phyloP scores from a whole-genome alignment of 2,797 vertebrate genomes.

The Tiaroga cobitis region DNA sequence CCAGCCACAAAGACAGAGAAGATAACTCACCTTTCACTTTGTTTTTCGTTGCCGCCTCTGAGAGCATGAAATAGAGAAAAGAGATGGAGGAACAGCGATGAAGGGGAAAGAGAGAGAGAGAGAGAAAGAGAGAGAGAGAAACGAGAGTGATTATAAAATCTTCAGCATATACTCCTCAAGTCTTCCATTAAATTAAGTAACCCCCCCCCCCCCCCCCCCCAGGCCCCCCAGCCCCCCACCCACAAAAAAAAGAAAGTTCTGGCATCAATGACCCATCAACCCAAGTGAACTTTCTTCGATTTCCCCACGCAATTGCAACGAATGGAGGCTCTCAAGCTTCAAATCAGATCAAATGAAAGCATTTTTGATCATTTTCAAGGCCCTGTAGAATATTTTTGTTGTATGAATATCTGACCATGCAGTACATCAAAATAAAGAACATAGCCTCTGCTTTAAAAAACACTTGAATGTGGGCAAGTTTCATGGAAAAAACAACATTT shows the following conservation, averaged over 20 bases:
- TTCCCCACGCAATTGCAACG: background rate
- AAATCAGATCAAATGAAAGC: background rate
- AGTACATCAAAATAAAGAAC: background rate
- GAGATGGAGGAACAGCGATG: conserved; percentile 73
- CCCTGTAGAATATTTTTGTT: background rate
- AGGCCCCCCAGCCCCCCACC: no score
- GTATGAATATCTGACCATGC: background rate
- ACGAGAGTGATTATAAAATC: conserved; percentile 81
- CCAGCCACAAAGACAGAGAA: conserved; percentile 76
- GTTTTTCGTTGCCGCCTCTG: conserved; percentile 95
- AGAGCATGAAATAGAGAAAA: conserved; percentile 78
- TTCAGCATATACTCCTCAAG: conserved; percentile 58
- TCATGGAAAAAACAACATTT: background rate
- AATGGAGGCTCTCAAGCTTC: background rate
- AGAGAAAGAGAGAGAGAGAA: conserved; percentile 72
- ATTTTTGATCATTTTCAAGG: background rate
- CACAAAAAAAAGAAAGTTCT: background rate
- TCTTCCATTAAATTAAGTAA: conserved; percentile 7
- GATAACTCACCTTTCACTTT: conserved; percentile 96
- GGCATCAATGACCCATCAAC: background rate
- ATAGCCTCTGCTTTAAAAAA: background rate
- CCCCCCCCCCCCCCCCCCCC: no score
- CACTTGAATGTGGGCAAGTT: background rate
- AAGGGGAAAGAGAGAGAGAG: conserved; percentile 75
- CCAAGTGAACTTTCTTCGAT: no score